Conservation (phyloP, 2,113 vertebrate genomes). For the Bothrops jararaca region DNA sequence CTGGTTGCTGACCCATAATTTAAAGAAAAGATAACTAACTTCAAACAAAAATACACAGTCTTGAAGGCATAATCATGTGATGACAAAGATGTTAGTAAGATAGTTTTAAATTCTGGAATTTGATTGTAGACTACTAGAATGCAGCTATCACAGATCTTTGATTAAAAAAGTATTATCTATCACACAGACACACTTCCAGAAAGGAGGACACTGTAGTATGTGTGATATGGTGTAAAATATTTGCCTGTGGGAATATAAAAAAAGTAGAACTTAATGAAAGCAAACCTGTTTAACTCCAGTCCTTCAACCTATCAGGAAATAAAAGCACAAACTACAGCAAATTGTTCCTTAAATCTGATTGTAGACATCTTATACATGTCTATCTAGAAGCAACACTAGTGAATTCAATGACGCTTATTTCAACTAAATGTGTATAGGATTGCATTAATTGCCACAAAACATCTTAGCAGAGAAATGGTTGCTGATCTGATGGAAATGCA, state of each 20-base stretch:
- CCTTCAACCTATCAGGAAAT: not conserved
- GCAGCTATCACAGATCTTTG: not conserved
- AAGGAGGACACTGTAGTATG: not conserved
- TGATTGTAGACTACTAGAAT: not conserved
- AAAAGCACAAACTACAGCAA: not conserved
- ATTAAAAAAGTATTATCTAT: not conserved
- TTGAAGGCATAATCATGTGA: not conserved
- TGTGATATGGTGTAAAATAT: not conserved
- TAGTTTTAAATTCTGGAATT: not conserved
- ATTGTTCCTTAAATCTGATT: not conserved
- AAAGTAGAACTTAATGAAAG: not conserved
- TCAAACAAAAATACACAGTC: not conserved
- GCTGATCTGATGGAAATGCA: not conserved
- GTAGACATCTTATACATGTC: not conserved
- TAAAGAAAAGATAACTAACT: not conserved
- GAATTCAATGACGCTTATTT: not conserved
- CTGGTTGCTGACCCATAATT: not conserved
- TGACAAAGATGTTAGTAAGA: not conserved
- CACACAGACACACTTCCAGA: not conserved
- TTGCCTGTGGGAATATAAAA: not conserved
- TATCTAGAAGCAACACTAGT: not conserved
- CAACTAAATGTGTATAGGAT: not conserved
- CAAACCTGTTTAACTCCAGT: not conserved
- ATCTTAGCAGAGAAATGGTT: not conserved
- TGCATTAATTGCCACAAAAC: not conserved